A percentile compares a stretch with the other conserved stretches of the same genome.
phyloP scores from a whole-genome alignment of 1,140 invertebrate genomes.

The Calycopis cecrops region DNA sequence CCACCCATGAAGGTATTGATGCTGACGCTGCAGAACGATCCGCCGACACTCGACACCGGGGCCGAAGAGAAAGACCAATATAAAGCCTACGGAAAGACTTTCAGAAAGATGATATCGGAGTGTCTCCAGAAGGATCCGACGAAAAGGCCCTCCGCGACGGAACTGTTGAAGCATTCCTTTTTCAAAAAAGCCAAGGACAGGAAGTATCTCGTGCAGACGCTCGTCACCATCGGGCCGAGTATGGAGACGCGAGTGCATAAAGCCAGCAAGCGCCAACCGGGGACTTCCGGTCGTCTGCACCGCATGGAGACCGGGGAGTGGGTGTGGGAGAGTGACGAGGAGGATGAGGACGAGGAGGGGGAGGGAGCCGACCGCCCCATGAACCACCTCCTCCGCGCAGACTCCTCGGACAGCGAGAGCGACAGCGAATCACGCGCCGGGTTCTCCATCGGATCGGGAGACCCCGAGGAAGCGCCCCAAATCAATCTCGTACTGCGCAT shows the following conservation, averaged over 20 bases:
- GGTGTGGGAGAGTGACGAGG: conserved; percentile 95
- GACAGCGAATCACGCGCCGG: conserved; percentile 47
- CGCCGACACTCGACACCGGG: conserved; percentile 90
- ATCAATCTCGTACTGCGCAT: conserved; percentile 62
- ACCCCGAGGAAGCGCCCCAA: conserved; percentile 44
- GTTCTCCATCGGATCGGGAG: conserved; percentile 56
- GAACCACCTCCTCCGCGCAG: conserved; percentile 74
- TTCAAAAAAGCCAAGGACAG: conserved; percentile 99
- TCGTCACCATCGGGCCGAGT: conserved; percentile 90
- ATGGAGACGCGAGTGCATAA: conserved; percentile 93
- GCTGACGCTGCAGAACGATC: conserved; percentile 98
- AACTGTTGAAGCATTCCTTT: conserved; percentile 98
- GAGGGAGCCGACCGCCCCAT: conserved; percentile 70
- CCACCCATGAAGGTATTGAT: conserved; percentile 99
- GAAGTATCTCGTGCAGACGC: conserved; percentile 93
- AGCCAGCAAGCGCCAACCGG: conserved; percentile 89
- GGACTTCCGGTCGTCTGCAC: conserved; percentile 93
- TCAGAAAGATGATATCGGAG: conserved; percentile 97
- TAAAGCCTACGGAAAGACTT: conserved; percentile 98
- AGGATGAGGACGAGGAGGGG: conserved; percentile 71
- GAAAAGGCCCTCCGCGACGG: conserved; percentile 97
- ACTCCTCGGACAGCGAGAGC: conserved; percentile 76
- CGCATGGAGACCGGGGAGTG: conserved; percentile 97
- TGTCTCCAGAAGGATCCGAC: conserved; percentile 97
- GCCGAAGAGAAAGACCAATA: conserved; percentile 99